Conservation (phyloP, 2,888 invertebrate species). For the Cataglyphis albicans region DNA sequence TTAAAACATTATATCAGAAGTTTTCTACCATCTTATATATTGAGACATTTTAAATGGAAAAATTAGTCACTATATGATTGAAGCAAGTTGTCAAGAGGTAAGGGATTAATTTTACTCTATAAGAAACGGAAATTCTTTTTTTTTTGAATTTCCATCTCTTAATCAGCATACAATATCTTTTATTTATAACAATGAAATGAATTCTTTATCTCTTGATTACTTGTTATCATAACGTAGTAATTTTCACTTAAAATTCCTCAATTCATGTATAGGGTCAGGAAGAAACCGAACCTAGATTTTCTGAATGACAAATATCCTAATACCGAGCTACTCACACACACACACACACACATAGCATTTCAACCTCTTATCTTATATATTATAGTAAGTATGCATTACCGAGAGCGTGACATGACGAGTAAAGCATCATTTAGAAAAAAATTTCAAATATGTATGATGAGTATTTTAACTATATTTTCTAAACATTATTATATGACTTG, state of each 20-base stretch:
- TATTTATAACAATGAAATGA: background rate
- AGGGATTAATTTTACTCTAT: background rate
- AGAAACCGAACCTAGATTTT: background rate
- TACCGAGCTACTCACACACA: background rate
- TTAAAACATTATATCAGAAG: background rate
- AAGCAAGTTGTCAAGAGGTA: background rate
- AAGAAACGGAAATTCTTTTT: background rate
- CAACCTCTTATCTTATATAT: background rate
- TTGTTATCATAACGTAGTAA: background rate
- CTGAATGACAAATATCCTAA: background rate
- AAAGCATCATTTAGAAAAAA: background rate
- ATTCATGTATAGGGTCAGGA: background rate
- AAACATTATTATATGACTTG: background rate
- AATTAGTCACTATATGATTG: background rate
- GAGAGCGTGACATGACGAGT: background rate
- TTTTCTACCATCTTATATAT: background rate
- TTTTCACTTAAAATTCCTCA: constrained; percentile 1
- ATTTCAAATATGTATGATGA: background rate
- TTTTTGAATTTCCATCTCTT: background rate
- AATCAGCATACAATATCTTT: background rate
- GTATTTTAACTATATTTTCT: background rate
- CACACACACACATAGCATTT: background rate
- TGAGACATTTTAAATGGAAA: background rate
- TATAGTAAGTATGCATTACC: background rate
- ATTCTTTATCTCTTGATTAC: background rate